Evolutionary conservation across 2,113 vertebrate species (phyloP), one percentile per base, ranked within the genome.

Genomic region (Ictidomys tridecemlineatus): DNA sequence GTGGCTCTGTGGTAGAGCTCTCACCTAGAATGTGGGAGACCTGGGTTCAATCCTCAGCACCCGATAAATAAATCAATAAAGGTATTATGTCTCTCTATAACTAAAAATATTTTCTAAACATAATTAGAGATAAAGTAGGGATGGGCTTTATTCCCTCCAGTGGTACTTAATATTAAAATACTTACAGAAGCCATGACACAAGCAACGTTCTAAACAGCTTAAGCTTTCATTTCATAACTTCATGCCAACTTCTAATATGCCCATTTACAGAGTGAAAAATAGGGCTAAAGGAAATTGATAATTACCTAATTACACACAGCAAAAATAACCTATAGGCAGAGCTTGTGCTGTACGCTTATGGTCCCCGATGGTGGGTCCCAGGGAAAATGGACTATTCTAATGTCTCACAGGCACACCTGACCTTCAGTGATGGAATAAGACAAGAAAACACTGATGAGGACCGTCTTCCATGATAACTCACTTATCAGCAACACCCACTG

Each of bases 171-270:
- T 92, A 76, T 56, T 32, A 95, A 95, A 42, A 69, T 13, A 22
- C 2, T 53, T 76, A 16, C 11, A 39, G 18, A 80, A 76, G 63
- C 14, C 42, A 45, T 69, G 5, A 32, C 12, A 56, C 17, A 83
- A 12, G 13, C n/a, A 67, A 65, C 28, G 12, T 90, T 84, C 9
- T 39, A 56, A 56, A 37, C 8, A 58, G 8, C n/a, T 58, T 69
- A 45, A 58, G 56, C 20, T 85, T 32, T 86, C 0, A 42, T 53
- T 80, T 56, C 53, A 32, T 37, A 58, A 22, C 20, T 70, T 56
- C 24, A 16, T 48, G 51, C 9, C 4, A 26, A 4, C 0, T 17
- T 58, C 5, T 10, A n/a, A 37, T 26, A 69, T 22, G 1, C 0
- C n/a, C 39, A 69, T 77, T n/a, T 26, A 48, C 37, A 69, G 2